These are phyloP conservation scores for Sebastes minor DNA, from an alignment of 2,797 vertebrate species.

Conservation along the genomic window DNA sequence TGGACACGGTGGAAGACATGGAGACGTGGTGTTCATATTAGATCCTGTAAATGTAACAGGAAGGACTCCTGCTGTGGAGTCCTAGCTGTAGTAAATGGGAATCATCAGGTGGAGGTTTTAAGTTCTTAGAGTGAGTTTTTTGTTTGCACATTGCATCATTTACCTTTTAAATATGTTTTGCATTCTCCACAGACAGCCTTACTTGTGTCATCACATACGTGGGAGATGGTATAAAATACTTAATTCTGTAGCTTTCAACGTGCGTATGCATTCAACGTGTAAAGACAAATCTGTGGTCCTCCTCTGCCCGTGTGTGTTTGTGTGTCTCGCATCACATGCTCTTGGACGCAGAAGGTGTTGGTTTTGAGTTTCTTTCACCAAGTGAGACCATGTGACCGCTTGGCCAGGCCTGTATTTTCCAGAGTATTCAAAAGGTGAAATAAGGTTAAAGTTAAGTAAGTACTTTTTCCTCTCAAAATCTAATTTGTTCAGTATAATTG, in stretches of 20 bases:
- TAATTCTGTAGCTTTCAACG: neutral
- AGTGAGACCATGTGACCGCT: constrained; percentile 76
- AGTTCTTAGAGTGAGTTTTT: neutral
- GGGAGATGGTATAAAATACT: neutral
- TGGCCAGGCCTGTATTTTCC: constrained; percentile 66
- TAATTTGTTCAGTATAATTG: neutral
- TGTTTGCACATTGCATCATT: neutral
- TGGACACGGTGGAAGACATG: constrained; percentile 17
- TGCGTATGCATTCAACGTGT: neutral
- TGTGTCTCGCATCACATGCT: constrained; percentile 76
- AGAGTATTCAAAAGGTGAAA: constrained; percentile 72
- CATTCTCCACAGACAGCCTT: neutral
- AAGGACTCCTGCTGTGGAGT: constrained; percentile 10
- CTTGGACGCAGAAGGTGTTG: constrained; percentile 81
- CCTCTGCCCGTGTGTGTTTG: constrained; percentile 42
- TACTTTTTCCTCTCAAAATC: neutral
- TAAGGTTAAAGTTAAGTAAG: constrained; percentile 55
- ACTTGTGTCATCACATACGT: neutral
- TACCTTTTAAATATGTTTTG: neutral
- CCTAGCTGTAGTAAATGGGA: neutral
- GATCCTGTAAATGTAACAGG: constrained; percentile 32
- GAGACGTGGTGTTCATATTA: constrained; percentile 28
- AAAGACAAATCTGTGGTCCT: constrained; percentile 15
- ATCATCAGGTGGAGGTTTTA: constrained; percentile 8
- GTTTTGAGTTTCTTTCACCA: constrained; percentile 86